Conservation (phyloP, 2,797 vertebrate species). For the Zalophus californianus region DNA sequence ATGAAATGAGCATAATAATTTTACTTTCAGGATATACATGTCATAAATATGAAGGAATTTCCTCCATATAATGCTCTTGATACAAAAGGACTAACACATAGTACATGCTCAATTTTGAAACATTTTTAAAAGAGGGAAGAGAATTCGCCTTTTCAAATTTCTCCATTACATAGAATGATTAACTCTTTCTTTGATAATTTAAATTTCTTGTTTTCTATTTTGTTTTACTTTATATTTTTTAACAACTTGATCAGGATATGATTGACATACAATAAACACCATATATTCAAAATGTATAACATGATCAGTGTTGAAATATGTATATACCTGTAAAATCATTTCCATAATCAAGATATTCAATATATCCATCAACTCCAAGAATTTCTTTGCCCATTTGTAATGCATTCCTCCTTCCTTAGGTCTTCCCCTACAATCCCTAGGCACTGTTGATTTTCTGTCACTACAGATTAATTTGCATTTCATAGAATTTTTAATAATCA, state of each 20-base stretch:
- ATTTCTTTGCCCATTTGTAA: background rate
- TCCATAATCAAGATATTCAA: background rate
- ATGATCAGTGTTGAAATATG: background rate
- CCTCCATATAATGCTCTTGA: background rate
- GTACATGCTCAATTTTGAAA: background rate
- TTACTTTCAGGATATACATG: background rate
- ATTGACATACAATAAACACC: background rate
- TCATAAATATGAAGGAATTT: background rate
- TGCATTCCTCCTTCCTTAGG: background rate
- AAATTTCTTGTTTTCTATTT: background rate
- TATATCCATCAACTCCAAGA: background rate
- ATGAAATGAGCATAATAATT: background rate
- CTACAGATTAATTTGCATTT: background rate
- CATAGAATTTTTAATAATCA: background rate
- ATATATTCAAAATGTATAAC: background rate
- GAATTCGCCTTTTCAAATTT: background rate
- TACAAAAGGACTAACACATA: background rate
- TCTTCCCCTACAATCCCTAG: background rate
- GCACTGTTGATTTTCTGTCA: background rate
- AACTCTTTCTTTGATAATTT: background rate
- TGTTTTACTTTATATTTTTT: background rate
- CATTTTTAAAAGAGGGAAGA: background rate
- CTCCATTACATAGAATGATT: background rate
- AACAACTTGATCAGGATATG: background rate
- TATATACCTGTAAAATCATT: background rate